A percentile compares a stretch with the other conserved stretches of the same genome.
phyloP scores from a whole-genome alignment of 2,888 invertebrate species.

The Lutraria lutraria region DNA sequence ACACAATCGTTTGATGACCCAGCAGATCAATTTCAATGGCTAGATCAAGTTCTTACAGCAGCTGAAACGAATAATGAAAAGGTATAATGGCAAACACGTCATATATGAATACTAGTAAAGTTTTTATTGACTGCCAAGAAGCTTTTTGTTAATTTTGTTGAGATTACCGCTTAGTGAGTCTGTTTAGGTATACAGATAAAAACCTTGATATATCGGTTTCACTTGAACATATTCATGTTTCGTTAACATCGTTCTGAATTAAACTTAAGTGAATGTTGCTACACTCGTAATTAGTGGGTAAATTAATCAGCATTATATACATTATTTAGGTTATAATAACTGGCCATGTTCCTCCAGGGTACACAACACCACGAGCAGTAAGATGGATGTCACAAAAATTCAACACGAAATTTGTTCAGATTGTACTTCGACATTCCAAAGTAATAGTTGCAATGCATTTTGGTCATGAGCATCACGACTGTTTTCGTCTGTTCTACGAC shows the following conservation, averaged over 20 bases:
- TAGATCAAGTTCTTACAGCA: slow-evolving; percentile 91
- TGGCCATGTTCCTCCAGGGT: slow-evolving; percentile 74
- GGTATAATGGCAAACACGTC: slow-evolving; percentile 87
- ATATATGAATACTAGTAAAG: no score
- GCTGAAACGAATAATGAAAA: slow-evolving; percentile 92
- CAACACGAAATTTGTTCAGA: slow-evolving; percentile 83
- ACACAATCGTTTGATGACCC: slow-evolving; percentile 89
- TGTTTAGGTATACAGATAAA: no score
- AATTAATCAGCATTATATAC: not conserved
- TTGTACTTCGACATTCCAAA: slow-evolving; percentile 83
- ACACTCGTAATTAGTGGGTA: no score
- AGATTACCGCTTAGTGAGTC: no score
- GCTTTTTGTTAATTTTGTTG: no score
- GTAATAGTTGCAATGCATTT: slow-evolving; percentile 84
- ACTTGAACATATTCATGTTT: no score
- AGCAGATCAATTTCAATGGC: slow-evolving; percentile 94
- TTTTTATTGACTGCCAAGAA: no score
- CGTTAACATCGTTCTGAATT: no score
- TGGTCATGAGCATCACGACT: slow-evolving; percentile 84
- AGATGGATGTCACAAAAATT: slow-evolving; percentile 85
- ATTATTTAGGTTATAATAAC: slow-evolving; percentile 69
- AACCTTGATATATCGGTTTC: no score
- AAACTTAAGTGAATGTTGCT: no score
- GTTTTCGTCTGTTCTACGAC: slow-evolving; percentile 77
- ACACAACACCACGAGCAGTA: slow-evolving; percentile 57